These are phyloP conservation scores for Halocynthia aurantium DNA, from an alignment of 23 tunicate genomes.

Conservation along the genomic window DNA sequence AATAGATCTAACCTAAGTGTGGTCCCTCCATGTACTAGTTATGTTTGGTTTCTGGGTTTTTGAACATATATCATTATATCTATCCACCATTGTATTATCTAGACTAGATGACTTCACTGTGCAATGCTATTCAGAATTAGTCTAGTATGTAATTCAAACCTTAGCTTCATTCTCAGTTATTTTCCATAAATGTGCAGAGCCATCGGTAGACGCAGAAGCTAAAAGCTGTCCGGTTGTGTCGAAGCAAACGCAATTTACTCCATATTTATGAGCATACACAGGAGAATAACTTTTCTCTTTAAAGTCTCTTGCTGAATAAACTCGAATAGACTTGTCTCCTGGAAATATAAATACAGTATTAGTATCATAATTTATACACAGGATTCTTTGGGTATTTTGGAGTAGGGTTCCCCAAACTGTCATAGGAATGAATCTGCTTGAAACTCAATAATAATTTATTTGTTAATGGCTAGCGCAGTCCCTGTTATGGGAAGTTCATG, in stretches of 20 bases:
- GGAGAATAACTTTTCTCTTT: slow-evolving; percentile 70
- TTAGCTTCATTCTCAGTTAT: slow-evolving; percentile 27
- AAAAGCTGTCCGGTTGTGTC: slow-evolving; percentile 36
- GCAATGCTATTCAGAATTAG: neutral
- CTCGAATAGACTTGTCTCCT: slow-evolving; percentile 86
- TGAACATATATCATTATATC: neutral
- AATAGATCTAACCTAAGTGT: no score
- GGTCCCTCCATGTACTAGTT: no score
- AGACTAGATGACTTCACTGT: neutral
- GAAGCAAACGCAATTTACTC: slow-evolving; percentile 69
- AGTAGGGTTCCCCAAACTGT: no score
- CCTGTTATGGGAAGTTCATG: no score
- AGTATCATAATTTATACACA: no score
- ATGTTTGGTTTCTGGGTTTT: no score
- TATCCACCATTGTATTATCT: neutral
- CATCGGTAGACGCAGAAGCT: slow-evolving; percentile 75
- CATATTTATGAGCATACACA: slow-evolving; percentile 59
- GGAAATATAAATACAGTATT: neutral
- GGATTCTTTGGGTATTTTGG: no score
- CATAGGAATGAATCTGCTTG: no score
- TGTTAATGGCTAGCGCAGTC: no score
- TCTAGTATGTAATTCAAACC: slow-evolving; percentile 6
- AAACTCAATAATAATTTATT: no score
- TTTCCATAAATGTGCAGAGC: slow-evolving; percentile 61
- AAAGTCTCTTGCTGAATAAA: slow-evolving; percentile 47